Conservation (phyloP, 2,797 vertebrate genomes). For the Girardinus metallicus region DNA sequence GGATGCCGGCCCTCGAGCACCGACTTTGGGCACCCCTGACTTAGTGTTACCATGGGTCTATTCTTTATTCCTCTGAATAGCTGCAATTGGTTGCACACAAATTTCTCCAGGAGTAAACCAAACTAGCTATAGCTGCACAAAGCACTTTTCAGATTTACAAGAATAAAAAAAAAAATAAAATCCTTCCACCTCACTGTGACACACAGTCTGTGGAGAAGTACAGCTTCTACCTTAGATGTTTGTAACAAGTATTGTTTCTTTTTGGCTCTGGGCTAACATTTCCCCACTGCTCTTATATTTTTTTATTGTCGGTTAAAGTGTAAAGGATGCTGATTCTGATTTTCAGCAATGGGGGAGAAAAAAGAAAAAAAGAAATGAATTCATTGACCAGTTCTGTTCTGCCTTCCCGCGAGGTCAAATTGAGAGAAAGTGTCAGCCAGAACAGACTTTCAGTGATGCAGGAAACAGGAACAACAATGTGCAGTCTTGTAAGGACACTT, state of each 20-base stretch:
- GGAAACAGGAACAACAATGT: slow-evolving; percentile 55
- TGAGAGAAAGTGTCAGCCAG: slow-evolving; percentile 22
- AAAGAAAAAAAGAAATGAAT: slow-evolving; percentile 19
- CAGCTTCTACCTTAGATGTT: background rate
- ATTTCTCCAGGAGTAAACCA: background rate
- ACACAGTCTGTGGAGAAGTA: background rate
- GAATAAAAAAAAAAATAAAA: background rate
- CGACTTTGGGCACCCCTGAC: no score
- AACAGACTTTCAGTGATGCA: slow-evolving; percentile 27
- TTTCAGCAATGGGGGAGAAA: background rate
- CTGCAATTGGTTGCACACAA: background rate
- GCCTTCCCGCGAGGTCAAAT: slow-evolving; percentile 16
- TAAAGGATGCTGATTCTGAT: background rate
- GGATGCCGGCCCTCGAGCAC: no score
- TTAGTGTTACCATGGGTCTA: background rate
- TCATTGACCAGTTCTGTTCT: background rate
- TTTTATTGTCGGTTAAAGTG: background rate
- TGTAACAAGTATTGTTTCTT: background rate
- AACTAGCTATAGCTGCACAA: background rate
- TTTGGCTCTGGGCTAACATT: background rate
- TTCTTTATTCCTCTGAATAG: background rate
- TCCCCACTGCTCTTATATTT: background rate
- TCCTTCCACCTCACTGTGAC: background rate
- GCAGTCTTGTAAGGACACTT: slow-evolving; percentile 60
- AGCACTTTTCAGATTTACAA: background rate